Evolutionary conservation across 2,888 invertebrate genomes (phyloP), one percentile per base, ranked within the genome.

Genomic region (Epirrita christyi): DNA sequence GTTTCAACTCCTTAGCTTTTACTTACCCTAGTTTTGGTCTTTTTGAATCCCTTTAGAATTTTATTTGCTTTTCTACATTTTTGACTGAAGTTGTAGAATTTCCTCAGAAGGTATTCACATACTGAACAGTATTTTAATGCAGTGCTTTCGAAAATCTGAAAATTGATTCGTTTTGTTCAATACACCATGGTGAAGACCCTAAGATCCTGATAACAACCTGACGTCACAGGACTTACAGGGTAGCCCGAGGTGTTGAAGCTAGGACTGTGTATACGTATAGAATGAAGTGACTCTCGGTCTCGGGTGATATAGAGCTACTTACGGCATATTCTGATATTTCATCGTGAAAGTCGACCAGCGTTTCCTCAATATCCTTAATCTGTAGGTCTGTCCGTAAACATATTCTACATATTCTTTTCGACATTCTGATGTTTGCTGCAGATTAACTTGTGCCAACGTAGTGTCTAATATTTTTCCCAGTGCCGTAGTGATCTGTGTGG

Each of bases 311-410:
- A 29, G 8, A 29, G 8, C 8, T 32, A 48, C 55, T 55, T 32
- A 55, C 55, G 10, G n/a, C 43, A 43, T 38, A 48, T 38, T 48
- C 55, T 10, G 55, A 38, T 28, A 51, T 51, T 42, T 56, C 50
- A 48, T 57, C 42, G 7, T 52, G 46, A 38, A 57, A 52, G 11
- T 48, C 52, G 9, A 57, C 37, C 32, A 56, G 27, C 2, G 13
- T 36, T n/a, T 55, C 49, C 4, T 15, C 6, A 28, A 55, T 55
- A 34, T 44, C 49, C 6, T 44, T 38, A 34, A 45, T 40, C 6
- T 61, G 59, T n/a, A 45, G 1, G 15, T 50, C 55, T 40, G 49
- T 45, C 6, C 55, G 44, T 21, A 55, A n/a, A 28, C 55, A 55
- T 45, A 55, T 50, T 49, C 55, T 50, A 36, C 55, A 55, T 32